Conservation (phyloP, 2,113 vertebrate species). For the Morone saxatilis region DNA sequence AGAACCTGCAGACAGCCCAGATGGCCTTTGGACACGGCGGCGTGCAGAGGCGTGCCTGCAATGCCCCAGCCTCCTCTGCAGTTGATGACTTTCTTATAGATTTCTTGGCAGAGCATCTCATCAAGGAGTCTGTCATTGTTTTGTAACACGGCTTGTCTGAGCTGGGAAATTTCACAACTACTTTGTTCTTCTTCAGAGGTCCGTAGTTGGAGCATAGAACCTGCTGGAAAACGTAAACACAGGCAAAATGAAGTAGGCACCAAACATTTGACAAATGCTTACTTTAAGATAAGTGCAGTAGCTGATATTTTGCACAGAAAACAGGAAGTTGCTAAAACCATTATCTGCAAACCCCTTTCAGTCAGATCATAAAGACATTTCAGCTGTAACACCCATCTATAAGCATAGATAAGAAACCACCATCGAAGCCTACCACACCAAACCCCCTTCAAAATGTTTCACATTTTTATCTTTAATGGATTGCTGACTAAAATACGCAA, state of each 20-base stretch:
- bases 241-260: fast-evolving
- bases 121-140: slow-evolving; percentile 85
- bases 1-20: slow-evolving; percentile 88
- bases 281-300: too few relatives aligned
- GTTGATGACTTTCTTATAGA: slow-evolving; percentile 90
- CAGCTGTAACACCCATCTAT: neutral
- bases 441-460: neutral
- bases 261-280: neutral
- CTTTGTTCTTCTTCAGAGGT: slow-evolving; percentile 76
- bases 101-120: slow-evolving; percentile 88
- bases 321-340: neutral
- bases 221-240: slow-evolving; percentile 23
- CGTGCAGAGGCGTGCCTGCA: slow-evolving; percentile 90
- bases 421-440: neutral
- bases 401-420: neutral
- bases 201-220: slow-evolving; percentile 86
- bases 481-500: fast-evolving
- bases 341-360: too few relatives aligned
- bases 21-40: slow-evolving; percentile 88
- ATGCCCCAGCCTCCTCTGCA: slow-evolving; percentile 92
- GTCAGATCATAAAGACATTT: neutral
- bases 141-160: slow-evolving; percentile 85
- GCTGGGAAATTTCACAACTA: slow-evolving; percentile 82
- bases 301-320: neutral
- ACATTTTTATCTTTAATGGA: neutral